phyloP scores from a whole-genome alignment of 1,140 invertebrate species.

The Patella vulgata region DNA sequence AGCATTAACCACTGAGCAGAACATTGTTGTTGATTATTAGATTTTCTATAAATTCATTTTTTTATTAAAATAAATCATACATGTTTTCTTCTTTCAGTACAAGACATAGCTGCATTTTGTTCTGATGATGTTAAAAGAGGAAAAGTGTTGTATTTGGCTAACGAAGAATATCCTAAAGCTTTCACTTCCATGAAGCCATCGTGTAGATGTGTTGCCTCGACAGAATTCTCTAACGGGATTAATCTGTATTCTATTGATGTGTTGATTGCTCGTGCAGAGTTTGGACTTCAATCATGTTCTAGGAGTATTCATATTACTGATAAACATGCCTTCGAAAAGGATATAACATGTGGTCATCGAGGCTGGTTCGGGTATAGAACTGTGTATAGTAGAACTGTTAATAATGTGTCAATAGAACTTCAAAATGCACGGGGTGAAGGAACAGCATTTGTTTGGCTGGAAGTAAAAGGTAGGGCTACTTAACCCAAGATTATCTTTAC shows the following conservation, averaged over 20 bases:
- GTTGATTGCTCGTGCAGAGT: conserved; percentile 34
- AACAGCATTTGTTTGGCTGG: conserved; percentile 39
- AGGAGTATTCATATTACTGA: conserved; percentile 10
- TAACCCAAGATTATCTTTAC: too few species aligned
- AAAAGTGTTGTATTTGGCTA: conserved; percentile 42
- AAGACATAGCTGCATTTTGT: conserved; percentile 43
- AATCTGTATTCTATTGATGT: conserved; percentile 47
- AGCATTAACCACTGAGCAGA: too few species aligned
- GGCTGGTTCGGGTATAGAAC: conserved; percentile 47
- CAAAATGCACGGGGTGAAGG: conserved; percentile 26
- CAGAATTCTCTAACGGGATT: conserved; percentile 29
- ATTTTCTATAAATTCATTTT: too few species aligned
- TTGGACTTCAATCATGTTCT: conserved; percentile 13
- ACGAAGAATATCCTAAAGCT: conserved; percentile 40
- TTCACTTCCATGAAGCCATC: conserved; percentile 16
- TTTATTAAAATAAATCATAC: too few species aligned
- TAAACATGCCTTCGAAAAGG: conserved; percentile 19
- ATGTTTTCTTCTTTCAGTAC: conserved; percentile 31
- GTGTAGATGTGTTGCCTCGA: conserved; percentile 41
- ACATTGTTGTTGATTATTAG: too few species aligned
- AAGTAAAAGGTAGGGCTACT: conserved; percentile 45
- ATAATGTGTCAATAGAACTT: conserved; percentile 42
- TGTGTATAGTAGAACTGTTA: conserved; percentile 39
- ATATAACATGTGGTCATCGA: conserved; percentile 37
- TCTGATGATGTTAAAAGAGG: conserved; percentile 36